Evolutionary conservation across 2,113 vertebrate genomes (phyloP).

Genomic region (Haplochromis vanheusdeni): DNA sequence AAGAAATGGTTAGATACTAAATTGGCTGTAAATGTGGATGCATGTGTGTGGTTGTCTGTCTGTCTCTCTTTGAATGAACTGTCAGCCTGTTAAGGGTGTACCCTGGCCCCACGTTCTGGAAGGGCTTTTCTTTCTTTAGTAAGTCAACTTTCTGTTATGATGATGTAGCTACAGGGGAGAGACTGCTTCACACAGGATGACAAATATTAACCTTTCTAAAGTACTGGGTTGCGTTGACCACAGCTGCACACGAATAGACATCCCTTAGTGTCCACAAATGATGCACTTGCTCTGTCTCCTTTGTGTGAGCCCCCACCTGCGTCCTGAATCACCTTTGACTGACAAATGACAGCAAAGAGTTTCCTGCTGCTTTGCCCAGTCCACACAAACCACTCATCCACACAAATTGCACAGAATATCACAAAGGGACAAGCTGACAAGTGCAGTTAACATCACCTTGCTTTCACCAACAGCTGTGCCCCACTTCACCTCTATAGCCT

Average conservation of each 20-base stretch:
- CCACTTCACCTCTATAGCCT: slow-evolving; percentile 31
- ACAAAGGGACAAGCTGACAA: slow-evolving; percentile 31
- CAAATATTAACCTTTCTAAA: slow-evolving; percentile 29
- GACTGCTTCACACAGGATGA: not conserved
- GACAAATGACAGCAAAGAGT: slow-evolving; percentile 37
- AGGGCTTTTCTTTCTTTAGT: not conserved
- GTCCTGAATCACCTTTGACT: slow-evolving; percentile 23
- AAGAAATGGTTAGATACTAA: not conserved
- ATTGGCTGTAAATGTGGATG: not conserved
- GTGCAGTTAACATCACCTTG: slow-evolving; percentile 42
- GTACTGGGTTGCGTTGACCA: not conserved
- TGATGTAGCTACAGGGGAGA: not conserved
- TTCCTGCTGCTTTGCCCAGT: not conserved
- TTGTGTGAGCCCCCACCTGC: not conserved
- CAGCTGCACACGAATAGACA: not conserved
- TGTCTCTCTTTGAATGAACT: not conserved
- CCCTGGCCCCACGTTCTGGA: not conserved
- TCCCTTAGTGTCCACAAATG: not conserved
- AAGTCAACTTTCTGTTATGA: not conserved
- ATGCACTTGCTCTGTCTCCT: not conserved
- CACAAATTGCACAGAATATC: slow-evolving; percentile 13
- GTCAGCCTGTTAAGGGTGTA: not conserved
- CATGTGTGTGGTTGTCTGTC: not conserved
- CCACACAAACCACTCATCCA: not conserved
- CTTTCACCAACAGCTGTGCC: slow-evolving; percentile 42